phyloP scores from a whole-genome alignment of 2,797 vertebrate genomes.

The Gymnoscopelus microlampas region DNA sequence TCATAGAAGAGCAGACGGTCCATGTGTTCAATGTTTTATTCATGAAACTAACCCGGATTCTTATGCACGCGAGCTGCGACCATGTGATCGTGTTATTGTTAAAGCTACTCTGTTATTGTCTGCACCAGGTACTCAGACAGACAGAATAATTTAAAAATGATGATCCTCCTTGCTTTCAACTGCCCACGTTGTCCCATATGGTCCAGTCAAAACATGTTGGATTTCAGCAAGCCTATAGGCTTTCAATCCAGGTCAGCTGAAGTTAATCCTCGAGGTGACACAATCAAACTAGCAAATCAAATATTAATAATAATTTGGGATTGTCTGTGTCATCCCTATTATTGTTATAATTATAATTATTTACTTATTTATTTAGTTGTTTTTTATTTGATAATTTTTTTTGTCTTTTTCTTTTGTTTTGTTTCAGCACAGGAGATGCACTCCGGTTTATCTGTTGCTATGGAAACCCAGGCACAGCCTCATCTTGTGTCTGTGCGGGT shows the following conservation, averaged over 20 bases:
- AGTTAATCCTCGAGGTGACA: background rate
- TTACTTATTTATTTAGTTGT: background rate
- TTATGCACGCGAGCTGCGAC: conserved; percentile 23
- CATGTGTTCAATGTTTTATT: conserved; percentile 64
- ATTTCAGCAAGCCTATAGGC: conserved; percentile 3
- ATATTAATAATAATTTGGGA: background rate
- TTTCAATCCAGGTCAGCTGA: conserved; percentile 4
- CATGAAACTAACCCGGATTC: conserved; percentile 50
- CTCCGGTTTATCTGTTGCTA: conserved; percentile 36
- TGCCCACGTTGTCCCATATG: conserved; percentile 3
- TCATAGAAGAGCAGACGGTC: conserved; percentile 51
- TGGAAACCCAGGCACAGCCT: conserved; percentile 36
- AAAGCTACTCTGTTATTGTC: conserved; percentile 39
- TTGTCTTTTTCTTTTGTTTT: background rate
- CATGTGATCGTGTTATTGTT: conserved; percentile 20
- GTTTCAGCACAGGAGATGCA: conserved; percentile 27
- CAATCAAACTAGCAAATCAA: background rate
- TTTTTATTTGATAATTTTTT: background rate
- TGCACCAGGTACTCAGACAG: conserved; percentile 8
- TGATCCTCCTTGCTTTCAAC: conserved; percentile 20
- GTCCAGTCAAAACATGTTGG: conserved; percentile 19
- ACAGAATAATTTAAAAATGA: conserved; percentile 24
- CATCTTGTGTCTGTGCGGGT: conserved; percentile 37
- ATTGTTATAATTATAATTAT: background rate
- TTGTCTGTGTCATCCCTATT: background rate